Base-by-base conservation (phyloP, 1,140 invertebrate genomes). In the Branchinecta lindahli region DNA sequence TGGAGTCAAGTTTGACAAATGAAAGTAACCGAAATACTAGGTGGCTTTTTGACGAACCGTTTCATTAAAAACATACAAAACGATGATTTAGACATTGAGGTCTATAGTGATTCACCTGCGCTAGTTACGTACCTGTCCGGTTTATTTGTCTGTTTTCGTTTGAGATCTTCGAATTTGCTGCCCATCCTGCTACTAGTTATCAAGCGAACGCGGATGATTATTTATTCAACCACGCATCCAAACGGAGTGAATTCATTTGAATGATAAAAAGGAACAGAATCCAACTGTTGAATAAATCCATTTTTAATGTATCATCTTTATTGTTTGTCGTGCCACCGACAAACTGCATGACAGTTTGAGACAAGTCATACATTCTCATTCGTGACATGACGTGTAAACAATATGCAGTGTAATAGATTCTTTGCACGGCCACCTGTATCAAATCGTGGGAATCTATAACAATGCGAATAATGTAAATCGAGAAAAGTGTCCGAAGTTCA, bases 271-370 rank as follows among this genome's bases (percentile, higher is more conserved):
- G 52, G 52, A 61, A 61, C 12, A 61, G 52, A 61, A 61, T 61
- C 12, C 12, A 61, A 61, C 52, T 61, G 52, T 61, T 61, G 52
- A 61, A 61, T 61, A 61, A 61, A 61, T 61, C 52, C 52, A 61
- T 61, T 61, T 61, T 61, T 61, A 61, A 61, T 61, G 52, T 61
- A 61, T 61, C 52, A 61, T 61, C 52, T 61, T 15, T 61, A 61
- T 61, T 61, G 52, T 61, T 61, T 61, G 52, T 61, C 52, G 12
- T 15, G 18, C 18, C 52, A 61, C 18, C 18, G 52, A 61, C 12
- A 15, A 20, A 61, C 18, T 15, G 52, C 52, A 61, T 61, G 52
- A 61, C 52, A 61, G 12, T 61, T 61, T 61, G 52, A 12, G 52
- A 20, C 18, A 61, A 20, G 52, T 61, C 12, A 20, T 15, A 61